Evolutionary conservation across 2,888 invertebrate genomes (phyloP).

Genomic region (Eupelmus urozonus): DNA sequence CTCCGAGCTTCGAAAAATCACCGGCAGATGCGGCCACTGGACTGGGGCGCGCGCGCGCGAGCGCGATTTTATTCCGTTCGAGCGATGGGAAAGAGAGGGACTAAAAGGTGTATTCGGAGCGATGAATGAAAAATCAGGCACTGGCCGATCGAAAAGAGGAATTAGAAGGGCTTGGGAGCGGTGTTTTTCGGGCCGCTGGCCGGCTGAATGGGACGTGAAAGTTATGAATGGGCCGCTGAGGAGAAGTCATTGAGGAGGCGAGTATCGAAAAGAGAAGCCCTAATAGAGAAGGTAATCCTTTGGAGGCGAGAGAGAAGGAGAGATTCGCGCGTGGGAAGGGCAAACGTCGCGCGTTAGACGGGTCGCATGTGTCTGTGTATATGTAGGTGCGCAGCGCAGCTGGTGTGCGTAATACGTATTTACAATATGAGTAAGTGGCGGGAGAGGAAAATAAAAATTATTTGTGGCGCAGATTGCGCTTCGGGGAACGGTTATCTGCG

Average conservation of each 20-base stretch:
- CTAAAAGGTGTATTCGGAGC: no score
- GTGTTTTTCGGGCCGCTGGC: slow-evolving; percentile 41
- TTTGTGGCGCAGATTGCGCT: slow-evolving; percentile 35
- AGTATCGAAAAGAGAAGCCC: slow-evolving; percentile 49
- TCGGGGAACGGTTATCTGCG: slow-evolving; percentile 44
- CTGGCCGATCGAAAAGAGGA: no score
- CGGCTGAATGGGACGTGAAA: not conserved
- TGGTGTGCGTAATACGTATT: slow-evolving; percentile 31
- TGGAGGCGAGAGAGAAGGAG: not conserved
- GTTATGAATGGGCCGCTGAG: not conserved
- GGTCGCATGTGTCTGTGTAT: not conserved
- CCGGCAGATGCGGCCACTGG: slow-evolving; percentile 60
- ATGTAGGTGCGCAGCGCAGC: no score
- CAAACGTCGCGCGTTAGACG: slow-evolving; percentile 19
- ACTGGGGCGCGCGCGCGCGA: not conserved
- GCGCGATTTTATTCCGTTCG: no score
- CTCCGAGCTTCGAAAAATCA: not conserved
- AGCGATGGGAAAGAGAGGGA: not conserved
- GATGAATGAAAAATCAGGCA: not conserved
- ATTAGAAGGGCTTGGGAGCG: no score
- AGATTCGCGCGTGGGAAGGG: slow-evolving; percentile 54
- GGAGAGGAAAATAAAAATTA: slow-evolving; percentile 25
- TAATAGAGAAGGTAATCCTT: slow-evolving; percentile 31
- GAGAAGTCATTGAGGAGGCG: no score
- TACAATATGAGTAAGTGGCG: slow-evolving; percentile 43